Conservation (phyloP, 2,888 invertebrate species). For the Dryobota labecula region DNA sequence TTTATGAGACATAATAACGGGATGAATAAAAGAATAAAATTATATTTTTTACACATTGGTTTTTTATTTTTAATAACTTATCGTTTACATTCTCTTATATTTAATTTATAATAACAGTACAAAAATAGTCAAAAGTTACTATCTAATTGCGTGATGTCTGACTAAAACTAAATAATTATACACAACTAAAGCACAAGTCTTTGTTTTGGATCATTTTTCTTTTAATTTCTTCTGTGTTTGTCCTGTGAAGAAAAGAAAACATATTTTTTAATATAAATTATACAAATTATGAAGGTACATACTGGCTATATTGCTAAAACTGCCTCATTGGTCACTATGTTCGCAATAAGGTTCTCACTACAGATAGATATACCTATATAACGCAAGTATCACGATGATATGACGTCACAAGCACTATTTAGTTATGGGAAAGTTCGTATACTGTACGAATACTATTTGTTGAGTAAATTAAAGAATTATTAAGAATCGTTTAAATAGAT, state of each 20-base stretch:
- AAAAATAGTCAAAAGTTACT: conserved; percentile 80
- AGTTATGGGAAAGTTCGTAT: no score
- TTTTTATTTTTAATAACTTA: conserved; percentile 70
- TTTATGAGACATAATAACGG: conserved; percentile 15
- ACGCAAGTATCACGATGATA: no score
- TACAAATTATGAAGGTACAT: no score
- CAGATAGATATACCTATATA: no score
- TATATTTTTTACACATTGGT: conserved; percentile 60
- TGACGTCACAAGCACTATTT: no score
- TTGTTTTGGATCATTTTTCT: conserved; percentile 78
- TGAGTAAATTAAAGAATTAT: no score
- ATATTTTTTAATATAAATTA: background rate
- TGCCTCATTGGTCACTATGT: no score
- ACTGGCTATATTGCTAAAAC: no score
- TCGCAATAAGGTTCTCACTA: no score
- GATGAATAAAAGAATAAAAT: conserved; percentile 48
- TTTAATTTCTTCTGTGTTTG: conserved; percentile 87
- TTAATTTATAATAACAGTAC: conserved; percentile 71
- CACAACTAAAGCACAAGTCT: conserved; percentile 72
- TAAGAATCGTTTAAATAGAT: no score
- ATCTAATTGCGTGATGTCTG: conserved; percentile 79
- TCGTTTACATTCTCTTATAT: conserved; percentile 57
- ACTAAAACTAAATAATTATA: conserved; percentile 72
- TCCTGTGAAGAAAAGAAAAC: conserved; percentile 76
- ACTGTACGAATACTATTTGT: no score